Evolutionary conservation across 2,797 vertebrate genomes (phyloP), one percentile per base, ranked within the genome.

Genomic region (Hoplostethus mediterraneus): DNA sequence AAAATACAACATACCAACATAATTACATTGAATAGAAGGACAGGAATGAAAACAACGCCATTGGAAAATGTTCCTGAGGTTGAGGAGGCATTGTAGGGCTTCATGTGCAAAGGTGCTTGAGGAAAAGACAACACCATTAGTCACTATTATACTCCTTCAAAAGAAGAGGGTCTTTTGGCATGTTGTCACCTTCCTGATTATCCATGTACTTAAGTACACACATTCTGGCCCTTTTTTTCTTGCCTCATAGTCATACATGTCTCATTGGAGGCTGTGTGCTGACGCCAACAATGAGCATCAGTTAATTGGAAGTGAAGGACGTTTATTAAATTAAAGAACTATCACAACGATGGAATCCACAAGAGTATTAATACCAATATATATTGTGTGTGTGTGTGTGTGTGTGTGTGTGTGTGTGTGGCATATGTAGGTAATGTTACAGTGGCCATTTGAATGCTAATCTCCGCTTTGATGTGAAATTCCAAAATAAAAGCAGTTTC

Each of bases 221-320:
- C 25, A 12, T 51, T 69, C 56, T 42, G 1, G 5, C 16, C 7
- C 6, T 6, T 36, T 36, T 21, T 30, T 28, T 47, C 25, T n/a
- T 10, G 33, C 28, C 49, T 69, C 52, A 53, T 14, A 57, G 40
- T 33, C 21, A 48, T 30, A 33, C 21, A 63, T 73, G 12, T 63
- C 48, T 61, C 28, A 57, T 44, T 45, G 51, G 49, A 38, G 40
- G 54, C 54, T 64, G 36, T 65, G 28, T 28, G 28, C 28, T 28
- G 28, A 28, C 28, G 28, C 1, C 51, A 14, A 14, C 56, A 73
- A 28, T 28, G 28, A 28, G 28, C 60, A 49, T 42, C 33, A 1
- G 25, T 17, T 65, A 44, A 75, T 67, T 65, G 42, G 62, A 79
- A 30, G 44, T 60, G 55, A 63, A 64, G 57, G 53, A 60, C 38